Percentiles rank a stretch among this genome's conserved stretches.
Conservation (phyloP, 2,797 vertebrate genomes). For the Ceryle rudis region DNA sequence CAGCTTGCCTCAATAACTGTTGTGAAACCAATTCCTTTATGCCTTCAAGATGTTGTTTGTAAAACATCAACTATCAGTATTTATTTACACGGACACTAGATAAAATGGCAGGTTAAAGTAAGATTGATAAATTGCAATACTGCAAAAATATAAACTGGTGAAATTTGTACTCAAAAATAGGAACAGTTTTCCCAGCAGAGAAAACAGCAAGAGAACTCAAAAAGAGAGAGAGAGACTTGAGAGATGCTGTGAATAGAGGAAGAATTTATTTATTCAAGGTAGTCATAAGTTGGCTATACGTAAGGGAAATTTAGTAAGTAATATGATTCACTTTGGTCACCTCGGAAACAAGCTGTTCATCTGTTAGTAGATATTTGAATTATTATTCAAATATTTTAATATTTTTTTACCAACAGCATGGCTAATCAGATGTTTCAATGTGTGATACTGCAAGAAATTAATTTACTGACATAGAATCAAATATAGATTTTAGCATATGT, state of each 20-base stretch:
- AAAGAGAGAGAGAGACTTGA: neutral
- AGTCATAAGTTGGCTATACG: conserved; percentile 21
- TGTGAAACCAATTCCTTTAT: conserved; percentile 7
- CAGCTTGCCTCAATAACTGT: neutral
- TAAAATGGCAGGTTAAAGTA: conserved; percentile 59
- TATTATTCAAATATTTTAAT: conserved; percentile 11
- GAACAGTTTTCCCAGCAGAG: conserved; percentile 4
- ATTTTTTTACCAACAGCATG: neutral
- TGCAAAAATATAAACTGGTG: neutral
- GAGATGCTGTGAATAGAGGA: neutral
- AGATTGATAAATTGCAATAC: conserved; percentile 53
- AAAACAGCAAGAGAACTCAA: neutral
- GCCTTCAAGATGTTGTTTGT: neutral
- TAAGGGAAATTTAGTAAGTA: conserved; percentile 22
- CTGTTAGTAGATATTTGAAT: conserved; percentile 36
- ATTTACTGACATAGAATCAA: neutral
- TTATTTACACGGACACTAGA: neutral
- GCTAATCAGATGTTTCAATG: neutral
- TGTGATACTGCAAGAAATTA: rapidly evolving
- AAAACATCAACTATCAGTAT: neutral
- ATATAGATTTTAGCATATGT: neutral
- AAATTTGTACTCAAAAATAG: conserved; percentile 21
- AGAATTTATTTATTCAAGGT: neutral
- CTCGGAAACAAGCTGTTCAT: conserved; percentile 46
- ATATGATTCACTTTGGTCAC: conserved; percentile 28